phyloP scores from a whole-genome alignment of 2,113 vertebrate species.

The Atlantisia rogersi region DNA sequence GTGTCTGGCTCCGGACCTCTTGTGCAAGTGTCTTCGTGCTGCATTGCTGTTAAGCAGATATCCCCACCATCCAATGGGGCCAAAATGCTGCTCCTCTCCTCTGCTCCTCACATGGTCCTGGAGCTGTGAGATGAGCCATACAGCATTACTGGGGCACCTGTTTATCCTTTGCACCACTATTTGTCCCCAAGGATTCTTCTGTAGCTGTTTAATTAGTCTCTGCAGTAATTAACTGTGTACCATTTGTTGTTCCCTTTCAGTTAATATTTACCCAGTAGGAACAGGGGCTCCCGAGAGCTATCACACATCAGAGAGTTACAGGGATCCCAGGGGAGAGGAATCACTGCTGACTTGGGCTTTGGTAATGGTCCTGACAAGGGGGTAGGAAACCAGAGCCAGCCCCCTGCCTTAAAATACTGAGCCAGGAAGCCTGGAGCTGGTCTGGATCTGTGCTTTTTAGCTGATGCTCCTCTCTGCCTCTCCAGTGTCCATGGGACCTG shows the following conservation, averaged over 20 bases:
- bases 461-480: background rate
- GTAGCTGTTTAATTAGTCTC: background rate
- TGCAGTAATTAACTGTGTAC: background rate
- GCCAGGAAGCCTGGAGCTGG: background rate
- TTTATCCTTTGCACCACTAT: background rate
- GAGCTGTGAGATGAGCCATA: background rate
- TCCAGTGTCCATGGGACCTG: rapidly evolving
- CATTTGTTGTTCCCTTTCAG: constrained; percentile 9
- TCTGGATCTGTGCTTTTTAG: background rate
- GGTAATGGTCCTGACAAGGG: background rate
- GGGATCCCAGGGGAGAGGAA: background rate
- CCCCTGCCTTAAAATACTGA: background rate
- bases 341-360: background rate
- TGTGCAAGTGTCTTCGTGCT: background rate
- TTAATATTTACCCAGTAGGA: background rate
- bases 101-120: background rate
- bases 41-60: background rate
- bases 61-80: background rate
- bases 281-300: background rate
- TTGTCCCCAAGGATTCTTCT: background rate
- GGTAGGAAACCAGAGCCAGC: background rate
- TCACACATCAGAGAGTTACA: background rate
- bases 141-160: background rate
- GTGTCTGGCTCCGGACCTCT: background rate
- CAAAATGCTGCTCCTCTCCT: background rate